phyloP scores from a whole-genome alignment of 2,888 invertebrate genomes.

The Erebia ligea region DNA sequence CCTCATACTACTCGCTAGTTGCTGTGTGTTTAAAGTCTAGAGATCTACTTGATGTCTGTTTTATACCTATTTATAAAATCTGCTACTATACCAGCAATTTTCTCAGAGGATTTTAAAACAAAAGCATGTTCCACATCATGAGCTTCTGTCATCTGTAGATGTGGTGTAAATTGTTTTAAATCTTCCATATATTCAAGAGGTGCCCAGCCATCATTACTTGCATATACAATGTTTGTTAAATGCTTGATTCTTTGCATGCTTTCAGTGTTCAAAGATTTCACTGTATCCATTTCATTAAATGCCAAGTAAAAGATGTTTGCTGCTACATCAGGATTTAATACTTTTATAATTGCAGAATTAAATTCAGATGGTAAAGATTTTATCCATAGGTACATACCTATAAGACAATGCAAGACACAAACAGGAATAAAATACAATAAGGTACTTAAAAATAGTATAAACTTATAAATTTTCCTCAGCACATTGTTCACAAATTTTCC shows the following conservation, averaged over 20 bases:
- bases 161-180: slow-evolving; percentile 70
- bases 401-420: slow-evolving; percentile 72
- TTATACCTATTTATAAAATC: slow-evolving; percentile 55
- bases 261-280: slow-evolving; percentile 86
- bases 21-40: neutral
- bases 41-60: slow-evolving; percentile 16
- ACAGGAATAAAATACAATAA: slow-evolving; percentile 78
- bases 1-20: too few relatives aligned
- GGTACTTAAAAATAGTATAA: slow-evolving; percentile 68
- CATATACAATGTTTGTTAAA: slow-evolving; percentile 87
- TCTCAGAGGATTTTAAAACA: slow-evolving; percentile 86
- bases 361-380: slow-evolving; percentile 78
- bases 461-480: slow-evolving; percentile 66
- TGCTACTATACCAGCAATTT: slow-evolving; percentile 78
- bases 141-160: slow-evolving; percentile 58
- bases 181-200: slow-evolving; percentile 88
- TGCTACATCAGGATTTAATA: slow-evolving; percentile 83
- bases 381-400: slow-evolving; percentile 82
- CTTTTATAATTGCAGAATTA: slow-evolving; percentile 77
- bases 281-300: slow-evolving; percentile 90
- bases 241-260: slow-evolving; percentile 85
- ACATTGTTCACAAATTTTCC: slow-evolving; percentile 87
- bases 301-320: slow-evolving; percentile 88
- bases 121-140: slow-evolving; percentile 87
- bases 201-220: slow-evolving; percentile 91